Percentiles rank a stretch among this genome's conserved stretches.
These are phyloP conservation scores for Labeo rohita DNA, from an alignment of 2,113 vertebrate genomes.

Conservation along the genomic window DNA sequence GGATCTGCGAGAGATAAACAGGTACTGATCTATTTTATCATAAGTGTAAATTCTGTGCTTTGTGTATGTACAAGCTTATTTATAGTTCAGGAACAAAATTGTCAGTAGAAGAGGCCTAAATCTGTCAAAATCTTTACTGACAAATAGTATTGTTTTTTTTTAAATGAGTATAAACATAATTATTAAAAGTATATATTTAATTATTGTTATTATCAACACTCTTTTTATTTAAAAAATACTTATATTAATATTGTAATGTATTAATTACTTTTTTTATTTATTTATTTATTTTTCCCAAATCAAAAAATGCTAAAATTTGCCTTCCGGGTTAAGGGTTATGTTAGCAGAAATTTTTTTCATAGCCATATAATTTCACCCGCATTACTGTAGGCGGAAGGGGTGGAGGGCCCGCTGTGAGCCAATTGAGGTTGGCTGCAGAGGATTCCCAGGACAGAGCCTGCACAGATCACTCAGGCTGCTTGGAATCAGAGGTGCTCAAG, in stretches of 20 bases:
- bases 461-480: too few relatives aligned
- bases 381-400: too few relatives aligned
- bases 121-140: background rate
- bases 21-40: slow-evolving; percentile 46
- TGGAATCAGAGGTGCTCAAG: too few relatives aligned
- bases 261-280: background rate
- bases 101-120: background rate
- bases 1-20: slow-evolving; percentile 23
- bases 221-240: background rate
- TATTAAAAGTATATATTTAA: background rate
- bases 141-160: background rate
- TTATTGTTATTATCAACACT: background rate
- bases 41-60: slow-evolving; percentile 16
- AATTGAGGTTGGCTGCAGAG: too few relatives aligned
- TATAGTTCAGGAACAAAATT: background rate
- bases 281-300: background rate
- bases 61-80: background rate
- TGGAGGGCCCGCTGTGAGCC: too few relatives aligned
- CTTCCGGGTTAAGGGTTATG: background rate
- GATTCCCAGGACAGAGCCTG: too few relatives aligned
- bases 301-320: background rate
- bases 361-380: background rate
- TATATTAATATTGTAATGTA: too few relatives aligned
- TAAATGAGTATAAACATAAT: background rate
- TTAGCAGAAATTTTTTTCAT: background rate